Base-by-base conservation (phyloP, 2,113 vertebrate species). In the Panurus biarmicus region DNA sequence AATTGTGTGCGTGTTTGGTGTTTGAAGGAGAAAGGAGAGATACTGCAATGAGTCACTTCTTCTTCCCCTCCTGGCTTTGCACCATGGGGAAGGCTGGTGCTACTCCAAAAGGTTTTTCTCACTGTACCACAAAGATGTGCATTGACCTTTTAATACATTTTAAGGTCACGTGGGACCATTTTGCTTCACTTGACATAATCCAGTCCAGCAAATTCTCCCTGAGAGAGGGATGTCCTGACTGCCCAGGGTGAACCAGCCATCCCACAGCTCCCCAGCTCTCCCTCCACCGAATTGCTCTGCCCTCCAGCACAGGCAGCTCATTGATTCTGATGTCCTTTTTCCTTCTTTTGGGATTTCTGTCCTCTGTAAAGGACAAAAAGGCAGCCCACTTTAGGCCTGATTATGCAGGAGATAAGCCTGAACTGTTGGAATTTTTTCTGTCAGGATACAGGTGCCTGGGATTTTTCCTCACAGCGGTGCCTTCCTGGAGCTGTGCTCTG, bases 1-100 rank as follows among this genome's bases (percentile, higher is more conserved):
- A 90, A 87, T 92, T 67, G 61, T 81, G 92, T 87, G 79, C 15
- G 4, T 58, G 80, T 64, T 83, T 67, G 71, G 54, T 72, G 58
- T 71, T 47, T 51, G 85, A 83, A 83, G 82, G 94, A 90, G 92
- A 95, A 91, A 96, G 95, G 56, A 73, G 76, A 81, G 75, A 81
- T 8, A 13, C 51, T 81, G 69, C 84, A 53, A 1, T 67, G 83
- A 94, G 51, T 94, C 73, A 84, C 56, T 60, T 51, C 85, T 65
- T 35, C 44, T 73, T n/a, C 56, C 64, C 51, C 51, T 73, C 35
- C 71, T 56, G 75, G 7, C 29, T 84, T 64, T 45, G 51, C 44
- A n/a, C 42, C n/a, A 3, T 9, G 16, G 26, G 36, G 58, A n/a
- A 75, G 44, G 65, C 48, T 86, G 45, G 7, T 47, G 45, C 40